Evolutionary conservation across 2,113 vertebrate species (phyloP).

Genomic region (Chauna torquata): DNA sequence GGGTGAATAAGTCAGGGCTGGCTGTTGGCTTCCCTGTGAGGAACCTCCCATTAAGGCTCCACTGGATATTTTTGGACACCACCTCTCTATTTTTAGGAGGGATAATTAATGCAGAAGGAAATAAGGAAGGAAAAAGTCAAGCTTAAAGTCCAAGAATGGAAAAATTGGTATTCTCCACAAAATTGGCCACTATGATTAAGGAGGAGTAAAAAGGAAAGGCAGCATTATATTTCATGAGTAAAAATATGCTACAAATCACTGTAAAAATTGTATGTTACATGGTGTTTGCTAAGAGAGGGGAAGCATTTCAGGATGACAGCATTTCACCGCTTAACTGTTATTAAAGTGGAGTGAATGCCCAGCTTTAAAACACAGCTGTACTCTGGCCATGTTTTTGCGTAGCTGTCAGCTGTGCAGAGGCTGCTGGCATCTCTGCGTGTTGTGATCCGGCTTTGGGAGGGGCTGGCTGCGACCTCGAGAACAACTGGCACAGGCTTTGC

Average conservation of each 20-base stretch:
- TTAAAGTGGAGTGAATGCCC: not conserved
- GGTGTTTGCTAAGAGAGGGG: not conserved
- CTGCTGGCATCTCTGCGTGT: not conserved
- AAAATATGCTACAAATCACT: constrained; percentile 11
- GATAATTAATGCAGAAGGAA: constrained; percentile 31
- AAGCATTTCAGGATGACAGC: not conserved
- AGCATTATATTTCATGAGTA: not conserved
- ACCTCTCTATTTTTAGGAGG: constrained; percentile 31
- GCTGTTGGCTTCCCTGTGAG: not conserved
- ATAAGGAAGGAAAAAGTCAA: not conserved
- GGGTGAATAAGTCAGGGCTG: not conserved
- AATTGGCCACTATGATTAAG: constrained; percentile 46
- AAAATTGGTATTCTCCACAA: not conserved
- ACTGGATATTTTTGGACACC: not conserved
- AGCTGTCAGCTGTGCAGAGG: not conserved
- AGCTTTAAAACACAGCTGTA: not conserved
- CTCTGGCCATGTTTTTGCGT: not conserved
- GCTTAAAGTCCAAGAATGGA: not conserved
- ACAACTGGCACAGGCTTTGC: not conserved
- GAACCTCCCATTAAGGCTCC: not conserved
- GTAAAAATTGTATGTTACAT: not conserved
- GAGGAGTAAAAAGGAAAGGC: not conserved
- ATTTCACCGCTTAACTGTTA: not conserved
- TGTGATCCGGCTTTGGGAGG: not conserved
- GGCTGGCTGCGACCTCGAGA: not conserved